Evolutionary conservation across 1,140 invertebrate species (phyloP), one percentile per base, ranked within the genome.

Genomic region (Protaetia brevitarsis): DNA sequence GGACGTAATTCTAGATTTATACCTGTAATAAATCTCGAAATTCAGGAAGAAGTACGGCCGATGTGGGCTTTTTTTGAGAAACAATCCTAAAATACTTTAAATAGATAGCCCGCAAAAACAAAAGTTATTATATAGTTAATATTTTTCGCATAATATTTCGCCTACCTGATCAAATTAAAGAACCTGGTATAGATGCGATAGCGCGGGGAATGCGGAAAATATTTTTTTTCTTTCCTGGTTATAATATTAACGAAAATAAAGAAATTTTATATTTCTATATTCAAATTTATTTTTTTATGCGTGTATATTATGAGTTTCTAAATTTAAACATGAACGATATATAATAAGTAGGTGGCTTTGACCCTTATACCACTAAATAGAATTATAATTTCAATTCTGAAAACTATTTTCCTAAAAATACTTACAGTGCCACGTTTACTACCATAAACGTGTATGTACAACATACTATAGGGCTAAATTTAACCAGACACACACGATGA

Each of bases 1-100:
- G 21, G 41, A 51, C 41, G 26, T 51, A 51, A 51, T 51, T 51
- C 26, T 51, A 21, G 41, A 51, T 51, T 51, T 51, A 51, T 51
- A 19, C 11, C 41, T 19, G 41, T 19, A 51, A 51, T 51, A 51
- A 51, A 51, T 51, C 41, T 51, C 41, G 41, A 26, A 51, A 51
- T 51, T 8, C 19, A 51, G 41, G 41, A 51, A 51, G 41, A 51
- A 21, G n/a, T n/a, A n/a, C n/a, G n/a, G n/a, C 41, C 0, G n/a
- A 4, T 10, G 21, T 23, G 21, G 16, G 11, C 19, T 23, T 19
- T 19, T 10, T 26, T 23, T 10, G 19, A 23, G 16, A 19, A 19
- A 19, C 16, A 26, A 51, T 51, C 11, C 41, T 10, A 51, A 51
- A 51, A 51, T 23, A 51, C 11, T 51, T 51, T 8, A 19, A 6